Evolutionary conservation across 2,113 vertebrate species (phyloP).

Genomic region (Corythoichthys intestinalis): DNA sequence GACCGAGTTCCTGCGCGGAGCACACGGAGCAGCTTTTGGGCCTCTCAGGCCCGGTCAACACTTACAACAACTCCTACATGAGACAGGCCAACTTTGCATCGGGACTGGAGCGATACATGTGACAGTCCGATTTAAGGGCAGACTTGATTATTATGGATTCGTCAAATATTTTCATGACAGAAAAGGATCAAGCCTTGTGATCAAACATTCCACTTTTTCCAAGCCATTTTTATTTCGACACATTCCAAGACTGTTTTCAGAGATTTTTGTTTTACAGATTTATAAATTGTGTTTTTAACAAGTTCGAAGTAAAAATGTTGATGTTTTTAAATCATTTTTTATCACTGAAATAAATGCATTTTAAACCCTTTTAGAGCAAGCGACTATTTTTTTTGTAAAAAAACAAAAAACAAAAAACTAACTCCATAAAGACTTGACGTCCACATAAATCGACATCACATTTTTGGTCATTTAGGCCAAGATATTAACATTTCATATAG

Average conservation of each 20-base stretch:
- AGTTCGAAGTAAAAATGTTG: conserved; percentile 42
- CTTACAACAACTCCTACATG: conserved; percentile 81
- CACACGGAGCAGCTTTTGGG: conserved; percentile 84
- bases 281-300: conserved; percentile 14
- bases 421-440: too few relatives aligned
- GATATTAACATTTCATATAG: too few relatives aligned
- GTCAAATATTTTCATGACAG: background rate
- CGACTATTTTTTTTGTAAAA: too few relatives aligned
- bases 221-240: conserved; percentile 54
- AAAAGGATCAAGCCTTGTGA: conserved; percentile 37
- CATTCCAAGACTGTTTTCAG: conserved; percentile 44
- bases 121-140: conserved; percentile 15
- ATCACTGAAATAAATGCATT: conserved; percentile 43
- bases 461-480: too few relatives aligned
- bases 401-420: too few relatives aligned
- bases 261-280: conserved; percentile 14
- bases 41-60: conserved; percentile 72
- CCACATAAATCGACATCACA: too few relatives aligned
- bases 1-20: conserved; percentile 75
- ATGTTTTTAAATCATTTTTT: conserved; percentile 22
- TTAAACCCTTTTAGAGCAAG: conserved; percentile 13
- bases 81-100: conserved; percentile 81
- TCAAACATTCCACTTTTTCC: conserved; percentile 43
- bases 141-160: background rate
- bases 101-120: conserved; percentile 89